Evolutionary conservation across 2,797 vertebrate species (phyloP).

Genomic region (Bradypus variegatus): DNA sequence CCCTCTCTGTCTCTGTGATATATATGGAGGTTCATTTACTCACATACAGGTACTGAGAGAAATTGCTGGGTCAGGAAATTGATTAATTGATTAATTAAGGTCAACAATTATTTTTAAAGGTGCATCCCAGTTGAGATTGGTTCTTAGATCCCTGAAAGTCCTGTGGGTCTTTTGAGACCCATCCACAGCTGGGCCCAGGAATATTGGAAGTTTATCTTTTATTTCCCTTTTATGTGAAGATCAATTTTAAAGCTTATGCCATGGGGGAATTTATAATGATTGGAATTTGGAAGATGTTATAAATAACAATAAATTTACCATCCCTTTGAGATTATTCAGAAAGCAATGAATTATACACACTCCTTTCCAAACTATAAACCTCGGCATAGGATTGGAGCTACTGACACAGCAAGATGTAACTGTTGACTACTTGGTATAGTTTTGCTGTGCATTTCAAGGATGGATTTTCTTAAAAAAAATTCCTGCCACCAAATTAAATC

Average conservation of each 20-base stretch:
- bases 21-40: not conserved
- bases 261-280: conserved; percentile 3
- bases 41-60: conserved; percentile 47
- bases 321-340: not conserved
- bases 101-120: conserved; percentile 52
- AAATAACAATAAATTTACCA: conserved; percentile 1
- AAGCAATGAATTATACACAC: not conserved
- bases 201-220: not conserved
- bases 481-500: not conserved
- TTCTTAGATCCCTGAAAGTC: not conserved
- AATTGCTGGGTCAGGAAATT: conserved; percentile 60
- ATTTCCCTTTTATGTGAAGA: not conserved
- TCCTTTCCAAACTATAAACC: not conserved
- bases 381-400: not conserved
- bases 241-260: conserved; percentile 5
- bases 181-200: not conserved
- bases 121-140: conserved; percentile 43
- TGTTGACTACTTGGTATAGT: not conserved
- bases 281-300: conserved; percentile 27
- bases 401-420: not conserved
- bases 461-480: not conserved
- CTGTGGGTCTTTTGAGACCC: not conserved
- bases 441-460: not conserved
- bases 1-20: not conserved
- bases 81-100: not conserved